These are phyloP conservation scores for Drosophila falleni DNA, from an alignment of 2,888 invertebrate species.

Conservation along the genomic window DNA sequence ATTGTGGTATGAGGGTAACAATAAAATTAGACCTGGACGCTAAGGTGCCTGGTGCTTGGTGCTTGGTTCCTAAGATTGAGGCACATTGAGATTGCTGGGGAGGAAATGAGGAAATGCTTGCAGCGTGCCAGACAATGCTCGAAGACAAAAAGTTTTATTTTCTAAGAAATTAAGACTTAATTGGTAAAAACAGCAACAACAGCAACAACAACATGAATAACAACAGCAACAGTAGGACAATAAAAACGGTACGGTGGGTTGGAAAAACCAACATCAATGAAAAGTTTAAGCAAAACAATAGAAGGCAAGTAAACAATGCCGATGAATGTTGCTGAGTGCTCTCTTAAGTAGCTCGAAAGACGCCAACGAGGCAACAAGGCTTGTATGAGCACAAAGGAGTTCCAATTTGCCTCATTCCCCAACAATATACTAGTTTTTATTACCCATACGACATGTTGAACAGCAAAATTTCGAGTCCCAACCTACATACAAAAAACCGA, in stretches of 20 bases:
- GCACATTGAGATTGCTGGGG: conserved; percentile 15
- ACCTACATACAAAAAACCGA: conserved; percentile 15
- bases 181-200: conserved; percentile 73
- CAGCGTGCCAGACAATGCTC: conserved; percentile 70
- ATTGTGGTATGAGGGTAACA: conserved; percentile 59
- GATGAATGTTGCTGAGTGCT: conserved; percentile 73
- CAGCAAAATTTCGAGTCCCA: conserved; percentile 53
- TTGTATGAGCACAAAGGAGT: neutral
- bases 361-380: conserved; percentile 22
- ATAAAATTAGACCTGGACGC: conserved; percentile 48
- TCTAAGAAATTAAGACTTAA: conserved; percentile 81
- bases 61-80: conserved; percentile 1
- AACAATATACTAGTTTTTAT: conserved; percentile 44
- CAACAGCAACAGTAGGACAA: conserved; percentile 37
- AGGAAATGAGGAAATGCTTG: conserved; percentile 46
- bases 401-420: conserved; percentile 8
- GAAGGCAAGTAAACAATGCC: conserved; percentile 76
- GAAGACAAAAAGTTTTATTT: conserved; percentile 78
- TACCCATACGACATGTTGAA: conserved; percentile 68
- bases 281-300: conserved; percentile 79
- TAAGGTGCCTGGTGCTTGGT: conserved; percentile 36
- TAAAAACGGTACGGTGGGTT: conserved; percentile 46
- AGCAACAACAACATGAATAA: conserved; percentile 42
- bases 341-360: conserved; percentile 58
- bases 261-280: conserved; percentile 77